phyloP scores from a whole-genome alignment of 2,888 invertebrate species.

The Stenotaenia linearis region DNA sequence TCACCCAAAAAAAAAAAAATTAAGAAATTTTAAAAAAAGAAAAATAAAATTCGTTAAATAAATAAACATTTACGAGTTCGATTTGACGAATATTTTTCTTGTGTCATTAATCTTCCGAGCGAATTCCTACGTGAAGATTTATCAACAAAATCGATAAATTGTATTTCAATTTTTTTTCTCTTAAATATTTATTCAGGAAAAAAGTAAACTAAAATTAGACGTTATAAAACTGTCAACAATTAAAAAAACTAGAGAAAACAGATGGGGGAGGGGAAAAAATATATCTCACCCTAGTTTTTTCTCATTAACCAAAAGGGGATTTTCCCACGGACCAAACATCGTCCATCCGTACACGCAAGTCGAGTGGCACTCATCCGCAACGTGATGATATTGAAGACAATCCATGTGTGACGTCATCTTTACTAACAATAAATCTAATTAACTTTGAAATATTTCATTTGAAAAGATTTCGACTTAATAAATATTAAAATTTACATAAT shows the following conservation, averaged over 20 bases:
- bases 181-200: too few species aligned
- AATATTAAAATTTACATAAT: too few species aligned
- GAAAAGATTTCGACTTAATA: neutral
- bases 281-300: neutral
- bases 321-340: slow-evolving; percentile 2
- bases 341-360: neutral
- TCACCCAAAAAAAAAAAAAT: neutral
- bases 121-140: too few species aligned
- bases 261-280: neutral
- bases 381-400: neutral
- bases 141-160: neutral
- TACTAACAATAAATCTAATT: too few species aligned
- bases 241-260: neutral
- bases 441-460: too few species aligned
- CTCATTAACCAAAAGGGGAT: neutral
- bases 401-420: neutral
- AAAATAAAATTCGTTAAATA: neutral
- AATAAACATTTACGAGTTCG: neutral
- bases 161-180: neutral
- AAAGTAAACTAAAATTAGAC: neutral
- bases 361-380: slow-evolving; percentile 6
- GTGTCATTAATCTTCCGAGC: neutral
- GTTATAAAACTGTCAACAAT: neutral
- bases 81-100: neutral
- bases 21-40: too few species aligned